Conservation (phyloP, 1,140 invertebrate genomes). For the Ectropis grisescens region DNA sequence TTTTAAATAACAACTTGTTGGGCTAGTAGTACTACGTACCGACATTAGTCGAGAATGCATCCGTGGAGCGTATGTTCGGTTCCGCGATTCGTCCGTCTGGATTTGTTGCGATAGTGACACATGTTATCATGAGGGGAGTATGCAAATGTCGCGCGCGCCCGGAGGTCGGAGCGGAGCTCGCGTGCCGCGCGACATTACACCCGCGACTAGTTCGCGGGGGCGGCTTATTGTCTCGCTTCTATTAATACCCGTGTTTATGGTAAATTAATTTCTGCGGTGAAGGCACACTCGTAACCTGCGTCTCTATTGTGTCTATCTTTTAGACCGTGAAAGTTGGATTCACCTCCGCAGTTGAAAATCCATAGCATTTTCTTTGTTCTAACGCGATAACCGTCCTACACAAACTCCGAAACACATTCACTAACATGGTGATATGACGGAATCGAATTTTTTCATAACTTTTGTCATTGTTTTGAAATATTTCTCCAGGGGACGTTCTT, state of each 20-base stretch:
- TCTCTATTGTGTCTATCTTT: neutral
- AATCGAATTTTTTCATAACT: slow-evolving; percentile 38
- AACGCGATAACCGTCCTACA: too few relatives aligned
- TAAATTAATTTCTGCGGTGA: slow-evolving; percentile 39
- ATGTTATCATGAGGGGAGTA: slow-evolving; percentile 11
- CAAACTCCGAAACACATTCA: neutral
- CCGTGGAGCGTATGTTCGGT: too few relatives aligned
- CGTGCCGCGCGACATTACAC: slow-evolving; percentile 51
- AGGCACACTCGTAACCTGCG: slow-evolving; percentile 1
- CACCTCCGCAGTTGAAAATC: too few relatives aligned
- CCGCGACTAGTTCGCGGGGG: slow-evolving; percentile 32
- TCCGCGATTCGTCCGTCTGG: too few relatives aligned
- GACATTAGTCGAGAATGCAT: too few relatives aligned
- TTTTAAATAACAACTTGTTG: too few relatives aligned
- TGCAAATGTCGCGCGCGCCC: slow-evolving; percentile 22
- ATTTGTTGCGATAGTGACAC: too few relatives aligned
- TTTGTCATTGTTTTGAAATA: slow-evolving; percentile 50
- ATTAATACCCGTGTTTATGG: slow-evolving; percentile 57
- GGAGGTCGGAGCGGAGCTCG: slow-evolving; percentile 33
- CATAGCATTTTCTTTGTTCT: too few relatives aligned
- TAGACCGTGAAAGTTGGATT: too few relatives aligned
- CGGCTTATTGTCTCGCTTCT: slow-evolving; percentile 56
- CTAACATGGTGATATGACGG: slow-evolving; percentile 9
- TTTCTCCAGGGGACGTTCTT: slow-evolving; percentile 51
- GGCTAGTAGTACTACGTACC: too few relatives aligned